Base-by-base conservation (phyloP, 2,888 invertebrate species). In the Teleogryllus oceanicus region DNA sequence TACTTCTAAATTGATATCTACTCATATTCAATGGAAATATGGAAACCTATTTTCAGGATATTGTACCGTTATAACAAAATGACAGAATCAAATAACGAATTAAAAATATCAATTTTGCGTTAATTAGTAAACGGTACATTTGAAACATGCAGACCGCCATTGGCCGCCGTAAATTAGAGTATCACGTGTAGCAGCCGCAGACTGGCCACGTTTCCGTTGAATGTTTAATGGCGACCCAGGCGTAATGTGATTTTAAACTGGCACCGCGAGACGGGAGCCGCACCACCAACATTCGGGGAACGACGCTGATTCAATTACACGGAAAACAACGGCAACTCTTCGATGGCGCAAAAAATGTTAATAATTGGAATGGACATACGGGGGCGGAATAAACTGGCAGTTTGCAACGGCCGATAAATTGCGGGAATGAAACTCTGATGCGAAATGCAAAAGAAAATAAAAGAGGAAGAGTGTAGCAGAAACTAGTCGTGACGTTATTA, bases 221-320 rank as follows among this genome's bases (percentile, higher is more conserved):
- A 62, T 62, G 62, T 62, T 62, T 62, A 13, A 62, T 62, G 62
- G 62, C 62, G 62, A n/a, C 62, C 8, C 37, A 18, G 62, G 11
- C 13, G 62, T 62, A 62, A 62, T 62, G 62, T 62, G 62, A 62
- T 62, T 62, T 62, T 62, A 62, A 62, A 62, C 62, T 62, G 62
- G 62, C 62, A n/a, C 62, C 62, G n/a, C 62, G 62, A 62, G 62
- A 62, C n/a, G 62, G 3, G 13, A 18, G 16, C n/a, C 16, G 4
- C 16, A 16, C 16, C 62, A 62, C 62, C 62, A 16, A 0, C 62
- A n/a, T 62, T 62, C 62, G 62, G 13, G 62, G n/a, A 4, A 62
- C 62, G 11, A 62, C 62, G 62, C n/a, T 62, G 62, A 62, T 62
- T 62, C 62, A 62, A 62, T 62, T 62, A 62, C 62, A 1, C 62